Evolutionary conservation across 2,113 vertebrate genomes (phyloP).

Genomic region (Neomonachus schauinslandi): DNA sequence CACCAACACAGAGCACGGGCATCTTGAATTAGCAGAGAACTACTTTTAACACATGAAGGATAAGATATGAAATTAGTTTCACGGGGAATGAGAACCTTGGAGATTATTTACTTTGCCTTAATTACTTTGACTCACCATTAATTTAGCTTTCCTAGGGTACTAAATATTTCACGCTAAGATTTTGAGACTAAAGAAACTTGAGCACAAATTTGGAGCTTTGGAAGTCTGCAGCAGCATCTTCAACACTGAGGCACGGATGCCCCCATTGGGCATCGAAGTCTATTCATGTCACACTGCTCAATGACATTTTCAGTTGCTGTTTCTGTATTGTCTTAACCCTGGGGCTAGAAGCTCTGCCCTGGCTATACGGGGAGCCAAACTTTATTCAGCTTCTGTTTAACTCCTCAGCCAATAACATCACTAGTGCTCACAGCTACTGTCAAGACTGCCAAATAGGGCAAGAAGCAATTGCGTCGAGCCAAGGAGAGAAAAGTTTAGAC

Average conservation of each 20-base stretch:
- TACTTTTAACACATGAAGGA: conserved; percentile 89
- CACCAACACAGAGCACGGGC: conserved; percentile 82
- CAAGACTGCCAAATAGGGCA: conserved; percentile 39
- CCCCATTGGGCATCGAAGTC: background rate
- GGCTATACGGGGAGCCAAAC: conserved; percentile 9
- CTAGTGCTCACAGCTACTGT: background rate
- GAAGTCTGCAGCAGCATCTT: background rate
- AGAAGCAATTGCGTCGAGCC: background rate
- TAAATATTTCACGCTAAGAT: conserved; percentile 83
- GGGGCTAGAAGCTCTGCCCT: background rate
- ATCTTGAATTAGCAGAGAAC: conserved; percentile 87
- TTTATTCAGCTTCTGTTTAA: conserved; percentile 52
- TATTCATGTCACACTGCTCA: background rate
- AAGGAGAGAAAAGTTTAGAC: conserved; percentile 2
- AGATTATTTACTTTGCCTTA: conserved; percentile 89
- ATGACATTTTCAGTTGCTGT: background rate
- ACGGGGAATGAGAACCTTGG: conserved; percentile 87
- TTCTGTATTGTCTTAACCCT: conserved; percentile 38
- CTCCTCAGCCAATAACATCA: conserved; percentile 11
- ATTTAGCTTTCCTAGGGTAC: conserved; percentile 84
- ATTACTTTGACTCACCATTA: conserved; percentile 88
- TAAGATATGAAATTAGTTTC: conserved; percentile 89
- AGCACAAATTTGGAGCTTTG: conserved; percentile 55
- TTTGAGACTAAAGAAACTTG: conserved; percentile 43
- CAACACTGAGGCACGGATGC: background rate